Evolutionary conservation across 1,140 invertebrate species (phyloP).

Genomic region (Saccostrea cuccullata): DNA sequence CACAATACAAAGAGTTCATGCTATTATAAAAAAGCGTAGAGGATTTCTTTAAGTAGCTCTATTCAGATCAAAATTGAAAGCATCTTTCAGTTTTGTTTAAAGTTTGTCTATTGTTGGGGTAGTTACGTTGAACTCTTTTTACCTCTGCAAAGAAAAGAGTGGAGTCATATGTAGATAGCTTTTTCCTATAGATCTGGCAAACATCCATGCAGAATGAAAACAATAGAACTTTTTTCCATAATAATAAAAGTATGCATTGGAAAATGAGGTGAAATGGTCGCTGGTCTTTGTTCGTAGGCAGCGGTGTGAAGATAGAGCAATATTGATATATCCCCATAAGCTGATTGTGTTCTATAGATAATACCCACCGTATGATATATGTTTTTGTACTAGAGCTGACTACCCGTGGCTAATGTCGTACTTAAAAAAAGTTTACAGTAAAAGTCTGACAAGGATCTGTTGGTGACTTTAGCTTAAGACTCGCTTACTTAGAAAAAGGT

Average conservation of each 20-base stretch:
- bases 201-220: conserved; percentile 13
- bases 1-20: conserved; percentile 12
- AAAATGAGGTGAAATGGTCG: background rate
- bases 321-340: conserved; percentile 26
- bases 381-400: background rate
- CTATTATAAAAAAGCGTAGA: background rate
- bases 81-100: conserved; percentile 34
- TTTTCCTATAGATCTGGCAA: conserved; percentile 13
- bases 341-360: conserved; percentile 22
- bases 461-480: background rate
- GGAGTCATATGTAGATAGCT: background rate
- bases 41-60: conserved; percentile 20
- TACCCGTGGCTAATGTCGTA: conserved; percentile 9
- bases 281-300: background rate
- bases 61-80: conserved; percentile 17
- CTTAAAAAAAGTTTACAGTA: background rate
- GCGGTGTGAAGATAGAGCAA: conserved; percentile 21
- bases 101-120: conserved; percentile 15
- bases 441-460: conserved; percentile 5
- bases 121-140: conserved; percentile 2
- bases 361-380: background rate
- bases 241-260: conserved; percentile 8
- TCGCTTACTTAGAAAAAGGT: conserved; percentile 19
- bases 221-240: background rate
- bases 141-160: background rate